Conservation (phyloP, 2,888 invertebrate species). For the Caenorhabditis sp. region DNA sequence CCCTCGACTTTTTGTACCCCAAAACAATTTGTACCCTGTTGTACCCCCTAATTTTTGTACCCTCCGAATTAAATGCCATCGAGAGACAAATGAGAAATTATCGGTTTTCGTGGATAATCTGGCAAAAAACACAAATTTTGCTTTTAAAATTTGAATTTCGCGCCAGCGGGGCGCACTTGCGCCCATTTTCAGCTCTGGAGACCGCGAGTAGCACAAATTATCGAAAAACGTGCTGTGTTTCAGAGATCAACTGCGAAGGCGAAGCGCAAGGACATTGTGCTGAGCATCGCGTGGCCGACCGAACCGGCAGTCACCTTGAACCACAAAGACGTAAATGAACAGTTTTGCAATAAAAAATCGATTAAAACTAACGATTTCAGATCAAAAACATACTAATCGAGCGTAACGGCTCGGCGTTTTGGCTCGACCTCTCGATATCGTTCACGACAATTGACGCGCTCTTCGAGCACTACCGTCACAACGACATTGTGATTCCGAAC, state of each 20-base stretch:
- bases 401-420: slow-evolving; percentile 2
- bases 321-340: slow-evolving; percentile 27
- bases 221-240: slow-evolving; percentile 1
- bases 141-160: too few relatives aligned
- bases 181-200: too few relatives aligned
- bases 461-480: slow-evolving; percentile 1
- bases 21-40: too few relatives aligned
- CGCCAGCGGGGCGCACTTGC: too few relatives aligned
- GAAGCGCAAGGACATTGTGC: slow-evolving; percentile 18
- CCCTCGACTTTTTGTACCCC: too few relatives aligned
- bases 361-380: slow-evolving; percentile 36
- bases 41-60: too few relatives aligned
- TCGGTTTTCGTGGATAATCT: too few relatives aligned
- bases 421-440: slow-evolving; percentile 5
- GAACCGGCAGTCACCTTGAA: neutral
- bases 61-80: too few relatives aligned
- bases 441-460: slow-evolving; percentile 25
- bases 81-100: too few relatives aligned
- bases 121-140: too few relatives aligned
- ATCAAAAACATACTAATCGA: slow-evolving; percentile 44
- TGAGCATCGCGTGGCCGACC: slow-evolving; percentile 43
- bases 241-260: slow-evolving; percentile 29
- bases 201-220: too few relatives aligned
- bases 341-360: neutral
- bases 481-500: slow-evolving; percentile 10